A percentile compares a stretch with the other conserved stretches of the same genome.
Conservation (phyloP, 2,888 invertebrate species). For the Platerodrilus igneus region DNA sequence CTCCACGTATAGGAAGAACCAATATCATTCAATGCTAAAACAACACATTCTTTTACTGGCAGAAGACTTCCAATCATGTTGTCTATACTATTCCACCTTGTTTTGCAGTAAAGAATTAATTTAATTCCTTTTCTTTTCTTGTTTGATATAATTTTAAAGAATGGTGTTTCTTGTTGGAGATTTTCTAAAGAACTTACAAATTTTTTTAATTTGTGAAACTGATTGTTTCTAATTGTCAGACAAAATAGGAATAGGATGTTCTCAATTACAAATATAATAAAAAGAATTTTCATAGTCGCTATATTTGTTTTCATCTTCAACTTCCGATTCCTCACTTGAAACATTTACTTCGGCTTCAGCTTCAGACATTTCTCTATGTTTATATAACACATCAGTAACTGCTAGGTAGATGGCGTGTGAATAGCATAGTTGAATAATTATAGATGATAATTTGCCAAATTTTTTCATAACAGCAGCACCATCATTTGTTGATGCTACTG, state of each 20-base stretch:
- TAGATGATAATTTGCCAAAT: constrained; percentile 21
- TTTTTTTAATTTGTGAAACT: no score
- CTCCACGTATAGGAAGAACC: constrained; percentile 15
- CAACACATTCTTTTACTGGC: constrained; percentile 14
- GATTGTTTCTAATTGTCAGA: no score
- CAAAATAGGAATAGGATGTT: no score
- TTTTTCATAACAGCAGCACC: constrained; percentile 23
- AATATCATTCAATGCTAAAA: constrained; percentile 13
- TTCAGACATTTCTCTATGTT: constrained; percentile 15
- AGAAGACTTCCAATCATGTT: constrained; percentile 15
- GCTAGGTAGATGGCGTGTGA: constrained; percentile 17
- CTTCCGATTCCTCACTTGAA: constrained; percentile 14
- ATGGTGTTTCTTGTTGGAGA: no score
- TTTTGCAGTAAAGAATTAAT: constrained; percentile 23
- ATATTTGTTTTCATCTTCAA: no score
- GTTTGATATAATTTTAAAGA: no score
- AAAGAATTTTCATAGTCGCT: no score
- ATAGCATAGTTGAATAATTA: no score
- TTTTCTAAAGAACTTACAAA: no score
- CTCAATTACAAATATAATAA: no score
- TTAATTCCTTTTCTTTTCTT: no score
- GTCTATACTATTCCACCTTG: constrained; percentile 21
- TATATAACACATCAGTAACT: constrained; percentile 23
- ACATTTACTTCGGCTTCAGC: constrained; percentile 9
- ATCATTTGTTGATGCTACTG: constrained; percentile 14